Evolutionary conservation across 2,888 invertebrate species (phyloP).

Genomic region (Achlya flavicornis): DNA sequence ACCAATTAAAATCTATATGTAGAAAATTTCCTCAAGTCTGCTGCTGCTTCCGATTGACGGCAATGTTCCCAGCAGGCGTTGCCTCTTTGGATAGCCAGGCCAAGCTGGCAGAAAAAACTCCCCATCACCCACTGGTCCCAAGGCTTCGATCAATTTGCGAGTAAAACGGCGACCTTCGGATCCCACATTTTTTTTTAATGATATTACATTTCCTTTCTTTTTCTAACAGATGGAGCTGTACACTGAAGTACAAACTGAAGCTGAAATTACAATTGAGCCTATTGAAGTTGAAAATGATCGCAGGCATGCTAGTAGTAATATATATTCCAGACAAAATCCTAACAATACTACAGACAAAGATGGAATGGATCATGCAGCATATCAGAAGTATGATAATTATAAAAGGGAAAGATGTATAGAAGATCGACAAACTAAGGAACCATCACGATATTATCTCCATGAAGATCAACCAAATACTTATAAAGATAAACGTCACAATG

Average conservation of each 20-base stretch:
- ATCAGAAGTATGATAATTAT: not conserved
- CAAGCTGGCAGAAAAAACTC: too few relatives aligned
- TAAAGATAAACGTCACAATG: not conserved
- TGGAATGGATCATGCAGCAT: not conserved
- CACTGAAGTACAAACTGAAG: constrained; percentile 27
- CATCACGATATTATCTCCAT: not conserved
- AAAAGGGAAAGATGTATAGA: not conserved
- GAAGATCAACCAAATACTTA: not conserved
- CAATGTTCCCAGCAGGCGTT: too few relatives aligned
- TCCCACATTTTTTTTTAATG: too few relatives aligned
- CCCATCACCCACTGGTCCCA: too few relatives aligned
- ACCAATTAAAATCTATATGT: too few relatives aligned
- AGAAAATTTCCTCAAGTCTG: too few relatives aligned
- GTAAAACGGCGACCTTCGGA: too few relatives aligned
- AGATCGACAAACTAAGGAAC: not conserved
- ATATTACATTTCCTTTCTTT: not conserved
- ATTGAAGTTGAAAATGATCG: not conserved
- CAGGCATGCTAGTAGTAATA: not conserved
- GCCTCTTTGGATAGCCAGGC: too few relatives aligned
- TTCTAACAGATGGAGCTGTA: constrained; percentile 55
- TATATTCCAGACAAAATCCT: not conserved
- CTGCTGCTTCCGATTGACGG: too few relatives aligned
- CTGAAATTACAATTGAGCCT: not conserved
- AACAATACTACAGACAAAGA: not conserved
- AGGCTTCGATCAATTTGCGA: too few relatives aligned